Evolutionary conservation across 1,140 invertebrate genomes (phyloP).

Genomic region (Galendromus occidentalis): DNA sequence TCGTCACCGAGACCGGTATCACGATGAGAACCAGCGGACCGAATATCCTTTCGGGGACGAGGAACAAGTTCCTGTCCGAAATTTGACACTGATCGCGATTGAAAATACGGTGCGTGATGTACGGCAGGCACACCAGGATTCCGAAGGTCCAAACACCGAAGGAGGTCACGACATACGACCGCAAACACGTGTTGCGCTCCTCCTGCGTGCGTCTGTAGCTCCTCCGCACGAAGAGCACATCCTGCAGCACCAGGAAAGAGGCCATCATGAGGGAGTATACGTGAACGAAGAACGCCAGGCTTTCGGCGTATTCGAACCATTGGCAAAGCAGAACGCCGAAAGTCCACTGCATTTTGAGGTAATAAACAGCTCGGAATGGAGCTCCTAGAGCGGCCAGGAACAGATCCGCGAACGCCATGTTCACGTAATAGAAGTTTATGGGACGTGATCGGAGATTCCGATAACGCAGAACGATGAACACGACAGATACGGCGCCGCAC

Average conservation of each 20-base stretch:
- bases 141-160: background rate
- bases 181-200: background rate
- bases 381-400: background rate
- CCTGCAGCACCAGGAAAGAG: constrained; percentile 1
- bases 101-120: background rate
- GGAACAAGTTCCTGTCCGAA: background rate
- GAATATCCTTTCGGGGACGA: background rate
- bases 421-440: constrained; percentile 3
- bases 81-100: background rate
- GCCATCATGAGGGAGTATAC: background rate
- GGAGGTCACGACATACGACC: background rate
- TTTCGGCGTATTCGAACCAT: constrained; percentile 5
- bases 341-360: constrained; percentile 1
- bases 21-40: background rate
- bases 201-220: background rate
- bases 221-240: background rate
- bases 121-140: background rate
- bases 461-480: background rate
- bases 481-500: background rate
- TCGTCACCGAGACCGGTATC: background rate
- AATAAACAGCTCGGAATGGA: background rate
- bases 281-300: background rate
- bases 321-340: background rate
- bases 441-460: background rate
- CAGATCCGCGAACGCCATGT: constrained; percentile 10